Evolutionary conservation across 2,113 vertebrate species (phyloP).

Genomic region (Archilochus colubris): DNA sequence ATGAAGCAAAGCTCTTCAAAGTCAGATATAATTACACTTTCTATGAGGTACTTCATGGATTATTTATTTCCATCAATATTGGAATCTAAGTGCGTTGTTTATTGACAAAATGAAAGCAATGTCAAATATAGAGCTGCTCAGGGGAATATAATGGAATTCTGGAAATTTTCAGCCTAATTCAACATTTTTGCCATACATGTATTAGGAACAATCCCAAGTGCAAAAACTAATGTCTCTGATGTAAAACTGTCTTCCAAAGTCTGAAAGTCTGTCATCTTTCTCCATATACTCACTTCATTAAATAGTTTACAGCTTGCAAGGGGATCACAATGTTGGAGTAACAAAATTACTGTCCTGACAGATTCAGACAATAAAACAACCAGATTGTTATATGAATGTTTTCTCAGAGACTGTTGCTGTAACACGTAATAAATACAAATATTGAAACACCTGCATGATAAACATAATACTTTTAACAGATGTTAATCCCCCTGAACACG

Average conservation of each 20-base stretch:
- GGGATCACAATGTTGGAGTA: conserved; percentile 79
- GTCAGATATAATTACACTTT: conserved; percentile 14
- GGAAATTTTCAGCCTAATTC: conserved; percentile 77
- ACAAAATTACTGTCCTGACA: conserved; percentile 83
- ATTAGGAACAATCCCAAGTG: conserved; percentile 71
- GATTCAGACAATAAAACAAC: conserved; percentile 85
- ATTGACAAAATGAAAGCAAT: conserved; percentile 74
- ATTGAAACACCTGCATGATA: conserved; percentile 85
- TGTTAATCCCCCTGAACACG: conserved; percentile 77
- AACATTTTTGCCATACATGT: conserved; percentile 76
- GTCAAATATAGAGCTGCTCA: conserved; percentile 63
- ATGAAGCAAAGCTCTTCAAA: conserved; percentile 49
- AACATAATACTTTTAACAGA: conserved; percentile 83
- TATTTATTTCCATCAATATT: conserved; percentile 70
- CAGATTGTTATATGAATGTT: conserved; percentile 81
- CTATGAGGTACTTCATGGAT: conserved; percentile 18
- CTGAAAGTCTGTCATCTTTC: conserved; percentile 83
- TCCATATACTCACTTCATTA: conserved; percentile 84
- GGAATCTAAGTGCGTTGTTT: conserved; percentile 60
- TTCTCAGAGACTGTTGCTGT: conserved; percentile 82
- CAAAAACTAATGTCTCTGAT: conserved; percentile 75
- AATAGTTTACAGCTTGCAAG: conserved; percentile 82
- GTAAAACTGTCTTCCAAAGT: conserved; percentile 76
- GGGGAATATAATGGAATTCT: conserved; percentile 73
- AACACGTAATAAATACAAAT: conserved; percentile 84